Evolutionary conservation across 35 echinoderm and acorn worm genomes (phyloP).

Genomic region (Ophiothrix spiculata): DNA sequence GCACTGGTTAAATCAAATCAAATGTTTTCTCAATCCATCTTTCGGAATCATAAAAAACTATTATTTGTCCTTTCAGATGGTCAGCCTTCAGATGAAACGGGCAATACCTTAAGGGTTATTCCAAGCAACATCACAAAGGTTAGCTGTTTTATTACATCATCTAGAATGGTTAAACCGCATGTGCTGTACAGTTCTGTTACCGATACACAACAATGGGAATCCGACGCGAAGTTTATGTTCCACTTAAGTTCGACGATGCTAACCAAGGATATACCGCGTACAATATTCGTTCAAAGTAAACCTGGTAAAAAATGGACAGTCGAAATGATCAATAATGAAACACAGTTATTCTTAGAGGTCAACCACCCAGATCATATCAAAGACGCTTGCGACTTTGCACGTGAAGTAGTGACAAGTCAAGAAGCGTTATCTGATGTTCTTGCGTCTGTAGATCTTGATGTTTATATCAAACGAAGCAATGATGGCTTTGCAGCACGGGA

Average conservation of each 20-base stretch:
- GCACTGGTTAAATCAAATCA: neutral
- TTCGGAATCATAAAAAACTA: neutral
- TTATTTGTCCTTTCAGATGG: neutral
- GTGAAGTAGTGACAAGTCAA: neutral
- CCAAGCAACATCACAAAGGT: neutral
- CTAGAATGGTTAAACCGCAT: neutral
- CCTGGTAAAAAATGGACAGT: no score
- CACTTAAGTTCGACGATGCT: neutral
- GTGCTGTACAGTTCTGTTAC: neutral
- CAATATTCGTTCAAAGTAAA: neutral
- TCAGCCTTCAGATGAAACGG: neutral
- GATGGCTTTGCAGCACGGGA: neutral
- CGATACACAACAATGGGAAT: neutral
- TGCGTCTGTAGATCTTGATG: neutral
- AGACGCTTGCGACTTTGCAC: neutral
- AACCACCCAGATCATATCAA: neutral
- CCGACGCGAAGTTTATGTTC: neutral
- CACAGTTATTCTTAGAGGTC: neutral
- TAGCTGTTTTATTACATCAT: neutral
- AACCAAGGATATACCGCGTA: neutral
- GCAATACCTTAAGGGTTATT: no score
- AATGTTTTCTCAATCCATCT: neutral
- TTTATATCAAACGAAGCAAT: neutral
- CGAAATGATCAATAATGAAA: neutral
- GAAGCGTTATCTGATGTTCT: neutral